Evolutionary conservation across 2,113 vertebrate species (phyloP).

Genomic region (Chloropsis cyanopogon): DNA sequence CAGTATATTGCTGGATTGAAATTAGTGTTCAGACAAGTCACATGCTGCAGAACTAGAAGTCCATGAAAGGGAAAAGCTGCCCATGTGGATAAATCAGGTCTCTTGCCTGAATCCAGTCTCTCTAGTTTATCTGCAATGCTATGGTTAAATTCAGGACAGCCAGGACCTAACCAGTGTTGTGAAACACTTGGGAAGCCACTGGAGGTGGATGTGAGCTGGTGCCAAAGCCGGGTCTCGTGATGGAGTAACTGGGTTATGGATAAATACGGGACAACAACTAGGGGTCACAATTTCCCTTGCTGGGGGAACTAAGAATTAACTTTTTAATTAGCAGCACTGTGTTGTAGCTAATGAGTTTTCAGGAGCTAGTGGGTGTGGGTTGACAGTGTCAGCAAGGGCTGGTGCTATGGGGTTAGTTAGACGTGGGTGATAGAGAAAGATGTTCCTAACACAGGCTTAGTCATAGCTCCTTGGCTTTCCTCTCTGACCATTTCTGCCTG

Average conservation of each 20-base stretch:
- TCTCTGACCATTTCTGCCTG: not conserved
- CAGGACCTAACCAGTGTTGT: rapidly evolving
- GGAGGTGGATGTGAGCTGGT: not conserved
- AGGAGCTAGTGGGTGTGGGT: not conserved
- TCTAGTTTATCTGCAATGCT: not conserved
- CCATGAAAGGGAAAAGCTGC: not conserved
- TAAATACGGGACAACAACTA: not conserved
- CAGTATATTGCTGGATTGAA: not conserved
- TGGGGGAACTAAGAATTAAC: not conserved
- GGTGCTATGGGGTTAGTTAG: not conserved
- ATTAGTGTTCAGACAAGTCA: not conserved
- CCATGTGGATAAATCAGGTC: not conserved
- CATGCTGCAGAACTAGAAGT: not conserved
- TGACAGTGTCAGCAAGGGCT: not conserved
- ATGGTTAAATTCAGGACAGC: not conserved
- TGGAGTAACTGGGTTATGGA: not conserved
- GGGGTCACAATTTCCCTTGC: not conserved
- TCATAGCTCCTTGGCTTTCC: not conserved
- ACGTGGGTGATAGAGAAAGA: not conserved
- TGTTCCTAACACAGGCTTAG: not conserved
- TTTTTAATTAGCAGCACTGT: not conserved
- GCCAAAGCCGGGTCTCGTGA: not conserved
- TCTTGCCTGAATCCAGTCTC: not conserved
- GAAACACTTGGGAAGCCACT: not conserved
- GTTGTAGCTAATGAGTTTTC: not conserved